Percentiles rank a stretch among this genome's conserved stretches.
Evolutionary conservation across 92 coral and sea anemone genomes (phyloP).

Genomic region (Epizoanthus scotinus): DNA sequence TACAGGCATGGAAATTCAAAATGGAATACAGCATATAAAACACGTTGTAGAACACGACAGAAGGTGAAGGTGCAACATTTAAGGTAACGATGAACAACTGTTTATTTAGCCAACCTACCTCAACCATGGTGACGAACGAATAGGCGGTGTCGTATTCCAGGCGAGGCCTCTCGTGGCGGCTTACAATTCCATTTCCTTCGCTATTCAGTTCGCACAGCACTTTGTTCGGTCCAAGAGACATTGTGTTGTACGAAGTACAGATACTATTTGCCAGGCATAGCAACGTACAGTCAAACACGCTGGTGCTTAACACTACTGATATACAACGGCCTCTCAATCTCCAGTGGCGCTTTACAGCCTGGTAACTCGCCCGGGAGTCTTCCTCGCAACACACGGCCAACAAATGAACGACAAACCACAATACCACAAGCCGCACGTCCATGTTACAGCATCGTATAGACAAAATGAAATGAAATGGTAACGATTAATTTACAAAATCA

Average conservation of each 20-base stretch:
- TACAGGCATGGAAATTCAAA: too few relatives aligned
- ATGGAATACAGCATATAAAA: too few relatives aligned
- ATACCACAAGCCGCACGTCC: too few relatives aligned
- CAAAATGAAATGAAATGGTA: too few relatives aligned
- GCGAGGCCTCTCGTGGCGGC: not conserved
- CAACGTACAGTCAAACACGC: not conserved
- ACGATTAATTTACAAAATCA: too few relatives aligned
- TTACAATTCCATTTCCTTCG: not conserved
- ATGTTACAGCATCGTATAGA: too few relatives aligned
- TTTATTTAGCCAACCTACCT: not conserved
- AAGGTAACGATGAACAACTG: too few relatives aligned
- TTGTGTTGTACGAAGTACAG: slow-evolving; percentile 10
- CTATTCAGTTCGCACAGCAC: slow-evolving; percentile 13
- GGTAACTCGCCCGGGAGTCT: not conserved
- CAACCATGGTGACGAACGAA: not conserved
- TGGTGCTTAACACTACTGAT: not conserved
- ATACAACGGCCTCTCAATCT: slow-evolving; percentile 11
- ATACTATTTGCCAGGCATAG: not conserved
- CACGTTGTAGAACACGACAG: too few relatives aligned
- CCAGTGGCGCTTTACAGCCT: not conserved
- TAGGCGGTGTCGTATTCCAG: not conserved
- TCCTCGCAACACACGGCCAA: not conserved
- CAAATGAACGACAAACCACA: too few relatives aligned
- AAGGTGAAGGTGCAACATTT: too few relatives aligned
- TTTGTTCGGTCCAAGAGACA: not conserved